A percentile compares a stretch with the other conserved stretches of the same genome.
Evolutionary conservation across 2,113 vertebrate species (phyloP).

Genomic region (Colaptes auratus): DNA sequence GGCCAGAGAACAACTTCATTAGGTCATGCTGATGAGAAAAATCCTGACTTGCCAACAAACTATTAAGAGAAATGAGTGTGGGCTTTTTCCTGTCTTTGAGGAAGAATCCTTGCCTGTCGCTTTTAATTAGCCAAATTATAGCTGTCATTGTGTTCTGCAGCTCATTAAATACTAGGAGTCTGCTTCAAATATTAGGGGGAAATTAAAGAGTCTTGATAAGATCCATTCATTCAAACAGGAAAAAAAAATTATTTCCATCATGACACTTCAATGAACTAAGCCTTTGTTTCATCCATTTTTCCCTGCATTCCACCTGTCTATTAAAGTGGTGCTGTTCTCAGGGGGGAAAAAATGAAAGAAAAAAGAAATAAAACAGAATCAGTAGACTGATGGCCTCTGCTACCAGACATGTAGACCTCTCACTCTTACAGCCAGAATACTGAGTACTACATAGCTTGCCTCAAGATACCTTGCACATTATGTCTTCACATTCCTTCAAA

Average conservation of each 20-base stretch:
- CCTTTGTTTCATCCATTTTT: background rate
- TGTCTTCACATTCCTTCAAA: accelerated
- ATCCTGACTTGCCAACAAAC: background rate
- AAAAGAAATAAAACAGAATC: background rate
- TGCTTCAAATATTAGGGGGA: constrained; percentile 16
- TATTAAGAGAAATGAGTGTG: background rate
- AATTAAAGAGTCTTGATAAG: constrained; percentile 26
- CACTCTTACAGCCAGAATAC: background rate
- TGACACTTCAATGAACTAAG: background rate
- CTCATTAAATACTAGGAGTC: constrained; percentile 17
- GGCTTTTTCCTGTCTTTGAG: constrained; percentile 6
- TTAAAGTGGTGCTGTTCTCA: background rate
- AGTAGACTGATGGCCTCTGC: background rate
- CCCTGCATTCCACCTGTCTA: background rate
- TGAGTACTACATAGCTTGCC: background rate
- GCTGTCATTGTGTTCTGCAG: constrained; percentile 3
- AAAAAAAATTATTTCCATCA: background rate
- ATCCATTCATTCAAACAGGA: background rate
- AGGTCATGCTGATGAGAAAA: background rate
- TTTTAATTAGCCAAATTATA: constrained; percentile 46
- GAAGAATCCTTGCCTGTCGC: background rate
- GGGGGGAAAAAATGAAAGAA: accelerated
- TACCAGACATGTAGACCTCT: background rate
- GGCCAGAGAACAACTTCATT: background rate
- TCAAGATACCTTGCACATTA: background rate